Percentiles rank a stretch among this genome's conserved stretches.
Conservation (phyloP, 2,888 invertebrate genomes). For the Cremastinae sp. region DNA sequence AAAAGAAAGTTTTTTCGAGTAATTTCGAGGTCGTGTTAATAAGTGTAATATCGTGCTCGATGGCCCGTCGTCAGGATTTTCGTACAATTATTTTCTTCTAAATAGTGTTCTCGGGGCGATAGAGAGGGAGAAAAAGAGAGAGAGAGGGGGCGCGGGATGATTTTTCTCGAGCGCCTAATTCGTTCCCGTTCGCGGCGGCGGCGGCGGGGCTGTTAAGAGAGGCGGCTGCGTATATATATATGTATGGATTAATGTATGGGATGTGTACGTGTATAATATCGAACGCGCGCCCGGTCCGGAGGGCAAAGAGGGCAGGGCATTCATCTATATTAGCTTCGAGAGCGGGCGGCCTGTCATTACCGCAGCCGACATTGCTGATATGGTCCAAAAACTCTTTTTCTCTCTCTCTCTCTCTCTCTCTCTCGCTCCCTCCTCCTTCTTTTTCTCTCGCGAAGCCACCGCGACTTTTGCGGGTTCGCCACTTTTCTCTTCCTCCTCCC, state of each 20-base stretch:
- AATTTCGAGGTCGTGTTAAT: constrained; percentile 16
- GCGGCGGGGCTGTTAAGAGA: constrained; percentile 9
- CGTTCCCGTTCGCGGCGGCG: constrained; percentile 28
- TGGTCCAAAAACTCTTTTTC: constrained; percentile 60
- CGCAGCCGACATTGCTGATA: constrained; percentile 74
- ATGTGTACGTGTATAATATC: constrained; percentile 48
- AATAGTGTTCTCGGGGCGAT: constrained; percentile 40
- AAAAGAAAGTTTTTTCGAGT: constrained; percentile 36
- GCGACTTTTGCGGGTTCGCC: constrained; percentile 53
- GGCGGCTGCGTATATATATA: background rate
- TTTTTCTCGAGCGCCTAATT: constrained; percentile 43
- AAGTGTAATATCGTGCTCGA: constrained; percentile 23
- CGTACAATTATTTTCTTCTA: constrained; percentile 47
- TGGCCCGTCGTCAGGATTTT: constrained; percentile 36
- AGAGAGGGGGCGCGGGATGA: constrained; percentile 22
- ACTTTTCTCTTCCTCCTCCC: constrained; percentile 47
- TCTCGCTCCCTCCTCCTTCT: constrained; percentile 54
- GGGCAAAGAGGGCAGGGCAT: constrained; percentile 80
- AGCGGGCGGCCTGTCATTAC: constrained; percentile 81
- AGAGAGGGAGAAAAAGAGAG: constrained; percentile 32
- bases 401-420: constrained; percentile 58
- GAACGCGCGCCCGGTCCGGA: constrained; percentile 71
- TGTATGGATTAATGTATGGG: constrained; percentile 7
- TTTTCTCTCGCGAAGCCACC: constrained; percentile 26
- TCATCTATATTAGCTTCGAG: constrained; percentile 81